These are phyloP conservation scores for Rynchops niger DNA, from an alignment of 2,113 vertebrate genomes.

Conservation along the genomic window DNA sequence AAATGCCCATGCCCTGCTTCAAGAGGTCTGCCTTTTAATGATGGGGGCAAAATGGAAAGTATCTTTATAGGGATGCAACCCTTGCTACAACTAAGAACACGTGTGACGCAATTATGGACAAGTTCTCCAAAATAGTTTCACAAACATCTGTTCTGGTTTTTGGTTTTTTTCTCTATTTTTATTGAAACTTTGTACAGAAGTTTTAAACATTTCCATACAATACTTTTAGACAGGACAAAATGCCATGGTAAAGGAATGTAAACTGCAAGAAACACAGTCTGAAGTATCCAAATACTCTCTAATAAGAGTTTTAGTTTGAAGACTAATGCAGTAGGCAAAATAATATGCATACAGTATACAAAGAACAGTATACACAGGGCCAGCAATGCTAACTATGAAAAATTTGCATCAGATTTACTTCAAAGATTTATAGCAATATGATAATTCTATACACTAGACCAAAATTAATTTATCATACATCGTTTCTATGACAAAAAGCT, in stretches of 20 bases:
- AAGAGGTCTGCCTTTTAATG: not conserved
- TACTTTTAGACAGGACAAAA: conserved; percentile 81
- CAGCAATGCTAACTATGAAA: conserved; percentile 69
- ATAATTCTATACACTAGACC: conserved; percentile 73
- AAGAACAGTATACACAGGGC: conserved; percentile 72
- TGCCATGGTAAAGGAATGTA: conserved; percentile 80
- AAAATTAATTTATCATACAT: conserved; percentile 73
- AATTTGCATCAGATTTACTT: conserved; percentile 71
- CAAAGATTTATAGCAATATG: conserved; percentile 71
- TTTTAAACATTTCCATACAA: conserved; percentile 82
- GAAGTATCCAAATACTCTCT: conserved; percentile 78
- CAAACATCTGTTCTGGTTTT: not conserved
- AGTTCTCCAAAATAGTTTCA: conserved; percentile 15
- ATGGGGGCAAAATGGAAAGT: rapidly evolving
- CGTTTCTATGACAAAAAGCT: conserved; percentile 75
- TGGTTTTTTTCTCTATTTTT: conserved; percentile 63
- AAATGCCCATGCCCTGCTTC: not conserved
- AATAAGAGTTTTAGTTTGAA: conserved; percentile 74
- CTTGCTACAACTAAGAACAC: not conserved
- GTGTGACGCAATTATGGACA: not conserved
- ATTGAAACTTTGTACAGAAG: conserved; percentile 83
- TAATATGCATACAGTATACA: conserved; percentile 74
- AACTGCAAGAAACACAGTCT: conserved; percentile 80
- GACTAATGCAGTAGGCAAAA: conserved; percentile 75
- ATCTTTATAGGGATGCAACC: not conserved